Percentiles rank a stretch among this genome's conserved stretches.
These are phyloP conservation scores for Cetonia aurata DNA, from an alignment of 2,888 invertebrate species.

Conservation along the genomic window DNA sequence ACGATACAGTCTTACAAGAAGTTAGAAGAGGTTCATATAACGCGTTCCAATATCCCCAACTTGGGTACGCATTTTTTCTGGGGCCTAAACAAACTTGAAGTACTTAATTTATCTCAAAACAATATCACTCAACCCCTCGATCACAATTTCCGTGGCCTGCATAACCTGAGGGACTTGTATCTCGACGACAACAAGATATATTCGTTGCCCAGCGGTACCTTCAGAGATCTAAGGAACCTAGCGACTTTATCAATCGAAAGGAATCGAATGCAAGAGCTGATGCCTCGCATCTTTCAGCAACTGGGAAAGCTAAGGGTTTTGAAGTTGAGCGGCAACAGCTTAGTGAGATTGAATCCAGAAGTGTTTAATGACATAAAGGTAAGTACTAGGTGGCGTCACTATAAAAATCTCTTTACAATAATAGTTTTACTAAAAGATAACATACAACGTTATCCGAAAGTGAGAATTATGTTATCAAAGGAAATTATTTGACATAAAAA, in stretches of 20 bases:
- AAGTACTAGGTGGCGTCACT: no score
- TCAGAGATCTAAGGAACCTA: constrained; percentile 77
- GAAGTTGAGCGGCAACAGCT: constrained; percentile 79
- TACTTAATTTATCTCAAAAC: constrained; percentile 80
- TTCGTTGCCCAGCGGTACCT: constrained; percentile 83
- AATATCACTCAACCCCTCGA: constrained; percentile 80
- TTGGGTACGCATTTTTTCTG: constrained; percentile 85
- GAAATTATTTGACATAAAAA: no score
- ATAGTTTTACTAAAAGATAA: no score
- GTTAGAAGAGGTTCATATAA: constrained; percentile 80
- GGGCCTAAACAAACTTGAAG: constrained; percentile 73
- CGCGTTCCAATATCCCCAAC: constrained; percentile 83
- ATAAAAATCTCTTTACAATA: background rate
- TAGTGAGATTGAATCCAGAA: constrained; percentile 79
- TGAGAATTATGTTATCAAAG: no score
- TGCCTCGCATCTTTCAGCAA: constrained; percentile 78
- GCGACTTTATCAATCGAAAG: constrained; percentile 75
- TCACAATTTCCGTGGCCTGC: constrained; percentile 81
- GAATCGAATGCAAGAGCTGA: constrained; percentile 77
- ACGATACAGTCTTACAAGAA: constrained; percentile 71
- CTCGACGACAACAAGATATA: constrained; percentile 83
- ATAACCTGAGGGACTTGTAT: constrained; percentile 77
- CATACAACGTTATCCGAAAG: no score
- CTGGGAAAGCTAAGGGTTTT: constrained; percentile 75
- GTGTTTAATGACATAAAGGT: constrained; percentile 80